Evolutionary conservation across 2,797 vertebrate species (phyloP).

Genomic region (Corythornis leucogaster): DNA sequence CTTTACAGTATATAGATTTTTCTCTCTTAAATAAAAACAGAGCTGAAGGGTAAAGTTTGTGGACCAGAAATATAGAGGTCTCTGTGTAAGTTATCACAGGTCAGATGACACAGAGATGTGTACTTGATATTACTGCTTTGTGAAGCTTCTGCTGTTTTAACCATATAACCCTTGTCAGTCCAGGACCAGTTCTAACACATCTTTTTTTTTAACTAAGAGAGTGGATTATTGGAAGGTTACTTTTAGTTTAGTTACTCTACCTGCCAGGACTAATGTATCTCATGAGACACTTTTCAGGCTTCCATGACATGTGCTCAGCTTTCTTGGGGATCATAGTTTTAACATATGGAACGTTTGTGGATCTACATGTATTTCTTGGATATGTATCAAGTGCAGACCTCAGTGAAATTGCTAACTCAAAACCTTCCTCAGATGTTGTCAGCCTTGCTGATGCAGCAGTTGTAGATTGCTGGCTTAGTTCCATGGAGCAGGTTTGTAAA

Average conservation of each 20-base stretch:
- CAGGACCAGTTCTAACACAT: not conserved
- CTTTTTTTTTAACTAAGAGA: not conserved
- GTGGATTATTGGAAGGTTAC: not conserved
- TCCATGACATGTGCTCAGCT: not conserved
- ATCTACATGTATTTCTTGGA: slow-evolving; percentile 30
- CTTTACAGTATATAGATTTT: not conserved
- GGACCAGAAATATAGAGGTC: not conserved
- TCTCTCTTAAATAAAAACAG: not conserved
- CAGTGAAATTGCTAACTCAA: slow-evolving; percentile 15
- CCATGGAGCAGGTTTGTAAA: slow-evolving; percentile 12
- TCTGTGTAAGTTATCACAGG: not conserved
- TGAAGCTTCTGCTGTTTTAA: not conserved
- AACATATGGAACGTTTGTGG: slow-evolving; percentile 28
- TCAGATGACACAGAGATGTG: not conserved
- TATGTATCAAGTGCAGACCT: slow-evolving; percentile 11
- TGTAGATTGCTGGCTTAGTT: not conserved
- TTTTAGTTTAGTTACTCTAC: not conserved
- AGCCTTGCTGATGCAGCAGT: slow-evolving; percentile 29
- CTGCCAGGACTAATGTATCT: not conserved
- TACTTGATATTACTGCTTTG: not conserved
- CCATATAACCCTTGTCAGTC: not conserved
- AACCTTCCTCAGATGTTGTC: slow-evolving; percentile 22
- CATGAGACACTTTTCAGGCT: not conserved
- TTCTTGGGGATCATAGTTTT: not conserved
- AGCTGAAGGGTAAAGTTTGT: not conserved